Conservation (phyloP, 2,797 vertebrate genomes). For the Xerus rutilus region DNA sequence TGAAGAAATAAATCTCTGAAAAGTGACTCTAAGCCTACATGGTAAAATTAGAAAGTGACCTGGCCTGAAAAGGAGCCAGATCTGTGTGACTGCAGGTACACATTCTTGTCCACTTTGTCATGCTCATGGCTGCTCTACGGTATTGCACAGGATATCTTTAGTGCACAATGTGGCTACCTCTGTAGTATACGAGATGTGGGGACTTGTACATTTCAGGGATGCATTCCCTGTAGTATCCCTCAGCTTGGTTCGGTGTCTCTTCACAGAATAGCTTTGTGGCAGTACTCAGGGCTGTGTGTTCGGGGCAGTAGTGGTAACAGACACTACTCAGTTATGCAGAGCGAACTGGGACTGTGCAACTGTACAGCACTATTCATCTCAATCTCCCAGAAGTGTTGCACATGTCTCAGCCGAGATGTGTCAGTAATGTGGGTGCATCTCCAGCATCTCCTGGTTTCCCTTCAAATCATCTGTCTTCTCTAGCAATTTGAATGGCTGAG, state of each 20-base stretch:
- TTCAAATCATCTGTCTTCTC: not conserved
- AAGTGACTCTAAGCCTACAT: not conserved
- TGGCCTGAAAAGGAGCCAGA: not conserved
- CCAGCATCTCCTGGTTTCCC: not conserved
- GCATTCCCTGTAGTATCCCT: not conserved
- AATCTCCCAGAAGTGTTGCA: not conserved
- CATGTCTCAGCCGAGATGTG: not conserved
- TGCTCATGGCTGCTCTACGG: too few species aligned
- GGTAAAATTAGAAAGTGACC: not conserved
- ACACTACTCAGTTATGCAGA: not conserved
- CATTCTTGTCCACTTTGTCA: not conserved
- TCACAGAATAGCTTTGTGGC: not conserved
- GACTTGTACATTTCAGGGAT: not conserved
- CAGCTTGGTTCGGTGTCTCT: not conserved
- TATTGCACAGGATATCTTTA: not conserved
- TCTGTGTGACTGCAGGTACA: not conserved
- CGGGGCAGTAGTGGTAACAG: not conserved
- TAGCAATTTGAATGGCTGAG: not conserved
- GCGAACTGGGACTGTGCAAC: not conserved
- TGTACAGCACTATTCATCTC: not conserved
- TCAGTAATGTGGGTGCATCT: not conserved
- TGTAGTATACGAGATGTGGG: not conserved
- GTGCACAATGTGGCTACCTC: fast-evolving
- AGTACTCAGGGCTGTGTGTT: not conserved
- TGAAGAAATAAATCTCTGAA: not conserved